Percentiles rank a stretch among this genome's conserved stretches.
Conservation (phyloP, 2,113 vertebrate genomes). For the Periophthalmodon schlosseri region DNA sequence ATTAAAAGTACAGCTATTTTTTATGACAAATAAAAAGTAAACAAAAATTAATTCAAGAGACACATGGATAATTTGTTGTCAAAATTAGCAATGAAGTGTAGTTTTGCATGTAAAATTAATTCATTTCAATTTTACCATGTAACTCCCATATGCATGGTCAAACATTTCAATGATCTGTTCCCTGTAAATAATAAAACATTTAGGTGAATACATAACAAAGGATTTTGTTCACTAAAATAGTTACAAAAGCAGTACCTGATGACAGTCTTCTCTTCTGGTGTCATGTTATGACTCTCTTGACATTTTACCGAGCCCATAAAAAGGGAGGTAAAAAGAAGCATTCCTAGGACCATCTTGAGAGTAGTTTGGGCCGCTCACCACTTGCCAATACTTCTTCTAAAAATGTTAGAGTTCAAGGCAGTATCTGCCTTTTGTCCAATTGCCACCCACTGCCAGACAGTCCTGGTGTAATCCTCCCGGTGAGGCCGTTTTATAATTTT, state of each 20-base stretch:
- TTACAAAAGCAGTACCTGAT: conserved; percentile 66
- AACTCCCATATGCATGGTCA: conserved; percentile 83
- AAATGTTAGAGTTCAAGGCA: conserved; percentile 21
- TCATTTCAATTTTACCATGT: conserved; percentile 75
- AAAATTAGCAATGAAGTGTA: no score
- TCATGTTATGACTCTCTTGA: conserved; percentile 74
- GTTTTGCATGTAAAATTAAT: neutral
- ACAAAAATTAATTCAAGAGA: no score
- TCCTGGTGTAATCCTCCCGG: conserved; percentile 34
- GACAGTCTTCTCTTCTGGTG: conserved; percentile 71
- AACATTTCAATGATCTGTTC: conserved; percentile 83
- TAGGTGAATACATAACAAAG: neutral
- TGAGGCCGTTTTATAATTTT: conserved; percentile 19
- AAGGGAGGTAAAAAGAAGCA: conserved; percentile 56
- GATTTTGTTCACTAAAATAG: conserved; percentile 40
- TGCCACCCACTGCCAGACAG: conserved; percentile 44
- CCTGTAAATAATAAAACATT: conserved; percentile 56
- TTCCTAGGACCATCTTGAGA: conserved; percentile 44
- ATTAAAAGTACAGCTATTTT: neutral
- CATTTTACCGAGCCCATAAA: conserved; percentile 48
- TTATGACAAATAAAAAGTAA: no score
- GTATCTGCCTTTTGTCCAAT: conserved; percentile 32
- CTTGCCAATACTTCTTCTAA: neutral
- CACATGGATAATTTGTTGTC: no score
- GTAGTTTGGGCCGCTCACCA: neutral